Percentiles rank a stretch among this genome's conserved stretches.
Evolutionary conservation across 1,140 invertebrate genomes (phyloP).

Genomic region (Calliopsis andreniformis): DNA sequence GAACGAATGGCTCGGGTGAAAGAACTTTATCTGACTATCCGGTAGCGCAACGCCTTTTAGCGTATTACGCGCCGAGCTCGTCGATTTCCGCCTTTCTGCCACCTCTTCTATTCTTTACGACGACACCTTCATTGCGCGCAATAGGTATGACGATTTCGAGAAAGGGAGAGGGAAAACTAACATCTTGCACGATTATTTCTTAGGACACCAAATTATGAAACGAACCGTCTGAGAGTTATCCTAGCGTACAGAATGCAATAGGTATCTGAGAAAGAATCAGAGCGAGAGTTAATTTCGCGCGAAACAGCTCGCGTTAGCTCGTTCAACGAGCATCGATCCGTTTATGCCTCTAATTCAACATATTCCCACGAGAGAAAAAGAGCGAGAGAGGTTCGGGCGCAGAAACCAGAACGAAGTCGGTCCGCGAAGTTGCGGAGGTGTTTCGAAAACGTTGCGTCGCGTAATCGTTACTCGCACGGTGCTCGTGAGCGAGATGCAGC

Average conservation of each 20-base stretch:
- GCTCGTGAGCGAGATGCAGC: conserved; percentile 21
- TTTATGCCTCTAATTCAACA: conserved; percentile 43
- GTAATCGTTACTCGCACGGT: conserved; percentile 27
- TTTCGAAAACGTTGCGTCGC: conserved; percentile 55
- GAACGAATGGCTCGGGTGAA: conserved; percentile 34
- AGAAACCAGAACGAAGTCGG: conserved; percentile 12
- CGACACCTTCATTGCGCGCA: too few species aligned
- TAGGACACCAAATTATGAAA: too few species aligned
- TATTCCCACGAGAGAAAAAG: conserved; percentile 29
- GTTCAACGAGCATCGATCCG: conserved; percentile 19
- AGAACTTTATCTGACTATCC: conserved; percentile 59
- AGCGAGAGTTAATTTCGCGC: background rate
- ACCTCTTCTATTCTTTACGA: conserved; percentile 11
- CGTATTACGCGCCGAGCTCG: conserved; percentile 20
- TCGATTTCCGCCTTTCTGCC: conserved; percentile 51
- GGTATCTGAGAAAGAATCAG: too few species aligned
- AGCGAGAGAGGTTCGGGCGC: conserved; percentile 3
- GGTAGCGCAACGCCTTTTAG: conserved; percentile 43
- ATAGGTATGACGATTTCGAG: too few species aligned
- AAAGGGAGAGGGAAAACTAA: too few species aligned
- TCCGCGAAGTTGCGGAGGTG: conserved; percentile 27
- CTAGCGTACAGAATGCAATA: too few species aligned
- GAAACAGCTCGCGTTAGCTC: background rate
- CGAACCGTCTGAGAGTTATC: too few species aligned
- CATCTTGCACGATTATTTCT: too few species aligned